Evolutionary conservation across 1,140 invertebrate genomes (phyloP).

Genomic region (Caenorhabditis briggsae): DNA sequence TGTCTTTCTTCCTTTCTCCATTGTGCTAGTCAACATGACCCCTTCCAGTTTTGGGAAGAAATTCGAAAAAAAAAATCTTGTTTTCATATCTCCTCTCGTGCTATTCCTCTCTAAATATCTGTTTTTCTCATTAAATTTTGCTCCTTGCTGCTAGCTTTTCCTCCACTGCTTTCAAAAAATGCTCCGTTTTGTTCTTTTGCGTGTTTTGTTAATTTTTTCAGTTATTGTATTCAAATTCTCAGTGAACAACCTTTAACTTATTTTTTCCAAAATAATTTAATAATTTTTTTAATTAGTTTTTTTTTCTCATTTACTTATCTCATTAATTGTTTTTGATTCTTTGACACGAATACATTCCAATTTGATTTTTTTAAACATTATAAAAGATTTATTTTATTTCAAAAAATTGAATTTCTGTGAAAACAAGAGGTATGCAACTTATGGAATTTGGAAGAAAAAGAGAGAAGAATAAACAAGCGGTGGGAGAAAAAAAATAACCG

Average conservation of each 20-base stretch:
- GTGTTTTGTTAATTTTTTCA: too few species aligned
- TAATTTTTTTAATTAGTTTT: conserved; percentile 4
- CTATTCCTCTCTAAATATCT: too few species aligned
- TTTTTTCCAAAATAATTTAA: background rate
- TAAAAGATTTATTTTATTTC: background rate
- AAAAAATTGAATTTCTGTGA: background rate
- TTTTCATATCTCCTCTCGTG: background rate
- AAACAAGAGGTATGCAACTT: background rate
- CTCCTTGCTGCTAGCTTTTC: background rate
- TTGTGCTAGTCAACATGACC: conserved; percentile 19
- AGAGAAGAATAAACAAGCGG: background rate
- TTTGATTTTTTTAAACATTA: background rate
- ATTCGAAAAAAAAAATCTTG: background rate
- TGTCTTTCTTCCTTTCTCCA: conserved; percentile 24
- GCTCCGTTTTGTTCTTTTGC: too few species aligned
- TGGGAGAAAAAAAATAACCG: conserved; percentile 2
- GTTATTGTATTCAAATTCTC: too few species aligned
- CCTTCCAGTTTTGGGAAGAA: background rate
- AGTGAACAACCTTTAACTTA: conserved; percentile 22
- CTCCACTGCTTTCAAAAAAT: too few species aligned
- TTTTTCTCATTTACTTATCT: background rate
- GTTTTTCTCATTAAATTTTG: too few species aligned
- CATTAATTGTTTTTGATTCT: conserved; percentile 35
- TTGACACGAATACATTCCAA: background rate
- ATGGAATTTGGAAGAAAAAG: background rate